Evolutionary conservation across 2,888 invertebrate species (phyloP).

Genomic region (Ophion slaviceki): DNA sequence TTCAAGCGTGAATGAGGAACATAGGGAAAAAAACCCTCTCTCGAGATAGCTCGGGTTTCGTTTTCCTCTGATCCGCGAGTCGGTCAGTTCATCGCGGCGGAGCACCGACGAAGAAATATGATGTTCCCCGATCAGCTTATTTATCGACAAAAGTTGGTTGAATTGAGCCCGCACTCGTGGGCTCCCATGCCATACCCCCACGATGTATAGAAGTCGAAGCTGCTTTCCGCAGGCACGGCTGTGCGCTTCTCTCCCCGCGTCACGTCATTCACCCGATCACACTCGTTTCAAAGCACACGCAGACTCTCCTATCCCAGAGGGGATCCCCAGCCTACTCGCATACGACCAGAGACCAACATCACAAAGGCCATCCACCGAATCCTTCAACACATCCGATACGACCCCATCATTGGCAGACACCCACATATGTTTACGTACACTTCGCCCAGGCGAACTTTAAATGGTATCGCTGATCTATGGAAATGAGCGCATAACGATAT

Average conservation of each 20-base stretch:
- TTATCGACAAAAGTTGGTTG: constrained; percentile 73
- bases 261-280: background rate
- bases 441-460: background rate
- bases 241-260: constrained; percentile 8
- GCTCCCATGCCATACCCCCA: constrained; percentile 21
- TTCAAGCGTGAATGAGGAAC: constrained; percentile 25
- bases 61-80: constrained; percentile 43
- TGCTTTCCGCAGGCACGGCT: constrained; percentile 6
- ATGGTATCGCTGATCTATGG: constrained; percentile 22
- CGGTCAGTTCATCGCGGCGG: constrained; percentile 59
- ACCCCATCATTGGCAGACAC: constrained; percentile 2
- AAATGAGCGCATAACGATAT: background rate
- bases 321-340: background rate
- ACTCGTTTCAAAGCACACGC: constrained; percentile 10
- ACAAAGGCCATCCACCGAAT: background rate
- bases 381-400: background rate
- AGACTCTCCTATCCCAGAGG: background rate
- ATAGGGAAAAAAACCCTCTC: constrained; percentile 24
- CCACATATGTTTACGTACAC: background rate
- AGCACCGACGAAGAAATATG: constrained; percentile 76
- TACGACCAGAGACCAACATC: background rate
- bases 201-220: constrained; percentile 28
- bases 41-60: constrained; percentile 22
- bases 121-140: constrained; percentile 74
- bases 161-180: constrained; percentile 61